Percentiles rank a stretch among this genome's conserved stretches.
These are phyloP conservation scores for Heterohyrax brucei DNA, from an alignment of 2,797 vertebrate genomes.

Conservation along the genomic window DNA sequence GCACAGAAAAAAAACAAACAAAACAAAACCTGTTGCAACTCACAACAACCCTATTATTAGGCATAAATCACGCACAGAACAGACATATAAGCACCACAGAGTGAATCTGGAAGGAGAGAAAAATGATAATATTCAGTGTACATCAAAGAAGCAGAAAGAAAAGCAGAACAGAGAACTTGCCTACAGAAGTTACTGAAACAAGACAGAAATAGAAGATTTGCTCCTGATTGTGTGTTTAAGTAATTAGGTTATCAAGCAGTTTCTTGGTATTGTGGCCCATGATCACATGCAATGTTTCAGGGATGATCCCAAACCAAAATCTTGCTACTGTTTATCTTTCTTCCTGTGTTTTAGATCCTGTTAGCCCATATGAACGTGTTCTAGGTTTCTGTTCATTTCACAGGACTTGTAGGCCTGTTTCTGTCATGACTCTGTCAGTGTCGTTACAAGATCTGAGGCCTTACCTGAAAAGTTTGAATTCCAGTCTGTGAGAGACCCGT, in stretches of 20 bases:
- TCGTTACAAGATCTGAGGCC: too few relatives aligned
- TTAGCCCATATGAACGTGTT: not conserved
- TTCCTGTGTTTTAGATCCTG: not conserved
- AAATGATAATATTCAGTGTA: not conserved
- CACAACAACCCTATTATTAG: not conserved
- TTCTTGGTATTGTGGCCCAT: not conserved
- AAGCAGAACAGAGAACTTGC: not conserved
- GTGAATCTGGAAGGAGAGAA: not conserved
- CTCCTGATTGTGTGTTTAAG: not conserved
- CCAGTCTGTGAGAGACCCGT: not conserved
- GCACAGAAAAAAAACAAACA: not conserved
- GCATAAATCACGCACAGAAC: not conserved
- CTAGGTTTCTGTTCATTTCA: too few relatives aligned
- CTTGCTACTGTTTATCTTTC: not conserved
- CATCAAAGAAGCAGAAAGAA: not conserved
- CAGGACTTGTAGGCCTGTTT: too few relatives aligned
- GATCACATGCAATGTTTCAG: not conserved
- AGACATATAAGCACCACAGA: not conserved
- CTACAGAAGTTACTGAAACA: not conserved
- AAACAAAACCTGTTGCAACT: too few relatives aligned
- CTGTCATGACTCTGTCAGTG: too few relatives aligned
- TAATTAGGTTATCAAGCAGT: not conserved
- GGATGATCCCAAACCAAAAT: not conserved
- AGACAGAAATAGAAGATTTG: not conserved
- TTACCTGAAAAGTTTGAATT: not conserved